Percentiles rank a stretch among this genome's conserved stretches.
phyloP scores from a whole-genome alignment of 2,888 invertebrate species.

The Dermolepida albohirtum region DNA sequence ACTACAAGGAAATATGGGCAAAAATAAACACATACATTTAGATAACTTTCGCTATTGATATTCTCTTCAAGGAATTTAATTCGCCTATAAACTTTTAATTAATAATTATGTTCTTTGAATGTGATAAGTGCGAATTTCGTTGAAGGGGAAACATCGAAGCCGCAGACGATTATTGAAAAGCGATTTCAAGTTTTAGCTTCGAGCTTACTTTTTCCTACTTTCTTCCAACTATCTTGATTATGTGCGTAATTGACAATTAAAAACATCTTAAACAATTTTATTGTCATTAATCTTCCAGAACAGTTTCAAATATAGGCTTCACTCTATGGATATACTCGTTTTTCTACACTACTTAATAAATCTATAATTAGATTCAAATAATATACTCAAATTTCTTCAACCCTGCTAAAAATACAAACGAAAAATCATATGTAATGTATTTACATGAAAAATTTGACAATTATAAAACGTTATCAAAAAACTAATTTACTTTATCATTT shows the following conservation, averaged over 20 bases:
- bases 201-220: not conserved
- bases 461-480: too few relatives aligned
- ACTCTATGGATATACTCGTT: too few relatives aligned
- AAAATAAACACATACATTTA: conserved; percentile 24
- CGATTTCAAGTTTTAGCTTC: conserved; percentile 4
- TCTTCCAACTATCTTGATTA: conserved; percentile 4
- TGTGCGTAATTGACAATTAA: conserved; percentile 14
- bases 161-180: conserved; percentile 20
- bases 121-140: conserved; percentile 8
- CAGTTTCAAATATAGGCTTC: too few relatives aligned
- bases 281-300: too few relatives aligned
- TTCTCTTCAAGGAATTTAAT: conserved; percentile 28
- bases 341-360: too few relatives aligned
- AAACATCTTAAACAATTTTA: not conserved
- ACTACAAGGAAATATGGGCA: not conserved
- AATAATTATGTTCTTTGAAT: conserved; percentile 21
- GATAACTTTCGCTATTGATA: conserved; percentile 14
- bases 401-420: too few relatives aligned
- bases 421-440: too few relatives aligned
- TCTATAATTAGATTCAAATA: too few relatives aligned
- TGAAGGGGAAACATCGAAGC: not conserved
- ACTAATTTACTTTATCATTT: too few relatives aligned
- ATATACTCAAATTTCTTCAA: too few relatives aligned
- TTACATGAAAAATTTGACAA: too few relatives aligned
- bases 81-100: conserved; percentile 33